A percentile compares a stretch with the other conserved stretches of the same genome.
phyloP scores from a whole-genome alignment of 2,113 vertebrate genomes.

The Mionectes macconnelli region DNA sequence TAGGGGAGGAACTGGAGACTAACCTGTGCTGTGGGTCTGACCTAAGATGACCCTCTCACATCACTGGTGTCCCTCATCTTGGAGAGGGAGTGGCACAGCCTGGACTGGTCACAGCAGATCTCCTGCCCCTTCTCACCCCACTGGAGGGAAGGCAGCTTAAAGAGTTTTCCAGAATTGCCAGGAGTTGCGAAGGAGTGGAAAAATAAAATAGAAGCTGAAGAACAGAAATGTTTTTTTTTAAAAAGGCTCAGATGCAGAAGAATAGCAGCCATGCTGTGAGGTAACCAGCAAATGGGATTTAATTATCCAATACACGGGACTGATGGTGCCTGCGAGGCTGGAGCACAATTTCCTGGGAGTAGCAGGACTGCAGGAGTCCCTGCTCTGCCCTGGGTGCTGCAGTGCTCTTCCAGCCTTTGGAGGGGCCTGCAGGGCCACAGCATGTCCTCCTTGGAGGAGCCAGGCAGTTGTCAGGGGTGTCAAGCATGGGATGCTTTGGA shows the following conservation, averaged over 20 bases:
- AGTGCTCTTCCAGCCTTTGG: background rate
- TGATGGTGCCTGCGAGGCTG: constrained; percentile 43
- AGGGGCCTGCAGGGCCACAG: background rate
- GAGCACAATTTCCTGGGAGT: constrained; percentile 37
- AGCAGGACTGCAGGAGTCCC: constrained; percentile 49
- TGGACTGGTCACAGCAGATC: background rate
- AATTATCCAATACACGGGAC: constrained; percentile 61
- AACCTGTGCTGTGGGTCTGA: background rate
- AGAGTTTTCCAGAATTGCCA: background rate
- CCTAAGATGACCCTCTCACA: rapidly evolving
- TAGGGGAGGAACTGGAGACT: background rate
- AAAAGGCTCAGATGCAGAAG: constrained; percentile 43
- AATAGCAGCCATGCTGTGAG: constrained; percentile 71
- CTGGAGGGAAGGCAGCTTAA: background rate
- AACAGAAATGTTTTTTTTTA: background rate
- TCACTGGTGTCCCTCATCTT: background rate
- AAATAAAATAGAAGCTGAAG: constrained; percentile 1
- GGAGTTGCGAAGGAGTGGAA: background rate
- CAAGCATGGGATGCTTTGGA: rapidly evolving
- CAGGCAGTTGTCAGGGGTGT: background rate
- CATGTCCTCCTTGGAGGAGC: background rate
- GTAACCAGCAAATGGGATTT: constrained; percentile 72
- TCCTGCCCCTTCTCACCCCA: background rate
- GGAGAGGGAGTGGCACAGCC: background rate
- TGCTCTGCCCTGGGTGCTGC: background rate